phyloP scores from a whole-genome alignment of 2,113 vertebrate genomes.

The Chamaetylas fuelleborni region DNA sequence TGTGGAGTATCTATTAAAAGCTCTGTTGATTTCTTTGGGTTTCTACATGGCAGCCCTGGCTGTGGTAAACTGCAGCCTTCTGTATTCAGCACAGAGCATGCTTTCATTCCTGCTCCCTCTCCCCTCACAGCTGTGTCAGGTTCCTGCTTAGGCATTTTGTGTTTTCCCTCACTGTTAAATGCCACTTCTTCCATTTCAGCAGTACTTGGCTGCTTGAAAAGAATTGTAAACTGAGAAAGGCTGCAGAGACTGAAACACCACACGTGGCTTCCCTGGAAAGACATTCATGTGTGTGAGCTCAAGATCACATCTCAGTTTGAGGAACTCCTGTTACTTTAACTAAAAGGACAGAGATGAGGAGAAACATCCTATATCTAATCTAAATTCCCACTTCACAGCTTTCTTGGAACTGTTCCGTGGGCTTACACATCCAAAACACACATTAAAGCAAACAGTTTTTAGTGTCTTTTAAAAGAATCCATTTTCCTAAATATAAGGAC shows the following conservation, averaged over 20 bases:
- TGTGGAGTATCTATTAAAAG: neutral
- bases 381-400: neutral
- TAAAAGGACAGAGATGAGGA: neutral
- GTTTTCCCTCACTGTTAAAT: neutral
- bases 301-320: neutral
- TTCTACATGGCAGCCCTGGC: neutral
- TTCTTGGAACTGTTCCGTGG: neutral
- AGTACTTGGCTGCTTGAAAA: neutral
- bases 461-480: neutral
- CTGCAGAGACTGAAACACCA: neutral
- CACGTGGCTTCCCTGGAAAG: neutral
- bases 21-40: neutral
- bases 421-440: neutral
- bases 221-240: neutral
- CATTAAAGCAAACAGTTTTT: neutral
- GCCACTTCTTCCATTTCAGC: neutral
- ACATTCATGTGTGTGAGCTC: neutral
- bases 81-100: neutral
- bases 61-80: neutral
- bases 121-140: fast-evolving
- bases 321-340: neutral
- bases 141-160: neutral
- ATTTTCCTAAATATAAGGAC: neutral
- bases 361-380: neutral
- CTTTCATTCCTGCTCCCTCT: neutral